These are phyloP conservation scores for Sebastes dallii DNA, from an alignment of 2,797 vertebrate genomes.

Conservation along the genomic window DNA sequence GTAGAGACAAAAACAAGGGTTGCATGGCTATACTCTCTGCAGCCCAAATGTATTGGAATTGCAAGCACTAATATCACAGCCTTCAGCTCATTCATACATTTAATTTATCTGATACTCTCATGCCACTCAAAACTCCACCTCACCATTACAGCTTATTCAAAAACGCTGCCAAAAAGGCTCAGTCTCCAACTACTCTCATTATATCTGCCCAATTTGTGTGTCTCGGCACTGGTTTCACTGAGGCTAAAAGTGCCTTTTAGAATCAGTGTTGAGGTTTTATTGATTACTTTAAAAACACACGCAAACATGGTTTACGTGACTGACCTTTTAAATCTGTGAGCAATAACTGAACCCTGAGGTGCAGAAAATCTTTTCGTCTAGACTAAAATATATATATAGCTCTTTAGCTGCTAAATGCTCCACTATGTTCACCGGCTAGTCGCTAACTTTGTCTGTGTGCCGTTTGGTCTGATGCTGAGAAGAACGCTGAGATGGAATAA, in stretches of 20 bases:
- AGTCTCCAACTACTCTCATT: neutral
- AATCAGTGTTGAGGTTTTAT: slow-evolving; percentile 29
- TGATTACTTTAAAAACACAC: slow-evolving; percentile 41
- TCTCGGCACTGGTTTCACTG: slow-evolving; percentile 1
- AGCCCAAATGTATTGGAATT: neutral
- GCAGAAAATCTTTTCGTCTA: neutral
- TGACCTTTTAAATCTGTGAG: slow-evolving; percentile 33
- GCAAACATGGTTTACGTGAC: slow-evolving; percentile 19
- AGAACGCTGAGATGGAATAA: neutral
- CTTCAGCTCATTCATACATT: neutral
- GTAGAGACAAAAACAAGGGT: neutral
- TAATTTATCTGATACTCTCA: neutral
- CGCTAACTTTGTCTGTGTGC: neutral
- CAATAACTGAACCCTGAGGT: slow-evolving; percentile 5
- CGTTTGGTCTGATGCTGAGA: neutral
- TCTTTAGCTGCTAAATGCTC: neutral
- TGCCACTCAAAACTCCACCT: neutral
- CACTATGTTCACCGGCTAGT: neutral
- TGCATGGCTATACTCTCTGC: neutral
- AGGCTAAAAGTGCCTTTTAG: slow-evolving; percentile 29
- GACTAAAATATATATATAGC: neutral
- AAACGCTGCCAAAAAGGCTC: neutral
- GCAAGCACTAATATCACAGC: neutral
- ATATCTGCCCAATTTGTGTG: neutral
- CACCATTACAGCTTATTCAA: neutral